Evolutionary conservation across 2,113 vertebrate genomes (phyloP), one percentile per base, ranked within the genome.

Genomic region (Stictonetta naevosa): DNA sequence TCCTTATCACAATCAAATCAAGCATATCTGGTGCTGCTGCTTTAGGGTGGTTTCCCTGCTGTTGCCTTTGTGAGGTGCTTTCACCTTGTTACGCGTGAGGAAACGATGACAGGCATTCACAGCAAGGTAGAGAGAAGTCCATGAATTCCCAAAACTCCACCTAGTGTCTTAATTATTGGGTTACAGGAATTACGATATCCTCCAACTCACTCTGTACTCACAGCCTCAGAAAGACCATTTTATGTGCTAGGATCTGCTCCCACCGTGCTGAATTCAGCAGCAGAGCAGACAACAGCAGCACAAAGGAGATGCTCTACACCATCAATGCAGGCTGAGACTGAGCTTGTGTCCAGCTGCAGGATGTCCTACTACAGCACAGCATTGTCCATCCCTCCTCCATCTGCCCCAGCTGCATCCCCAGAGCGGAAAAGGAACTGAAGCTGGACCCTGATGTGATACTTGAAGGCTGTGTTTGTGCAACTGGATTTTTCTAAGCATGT

Each of bases 51-150:
- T 10, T 78, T 74, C 33, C 12, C 29, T 56, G 38, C 40, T 0
- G 0, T 0, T 40, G 56, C 18, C 46, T 48, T 46, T 50, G 11
- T 18, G 64, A 88, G 62, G 50, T 67, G 62, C 71, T 42, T 29
- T 33, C 66, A 48, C 31, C 22, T 13, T 40, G 29, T 44, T 6
- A 38, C 3, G 4, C 0, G 2, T 1, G 23, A 20, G 2, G 5
- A 1, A 18, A 74, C 10, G 74, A 52, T 5, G 21, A 21, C 0
- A 9, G 8, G 42, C 2, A 5, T 8, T 16, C 5, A 33, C 50
- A 69, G 86, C 13, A 16, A 12, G 38, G 34, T 18, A 53, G 67
- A n/a, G 68, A 46, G 17, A 46, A 20, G 19, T 5, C 44, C 33
- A 46, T 2, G 10, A n/a, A 25, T n/a, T 25, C 21, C 42, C 42